phyloP scores from a whole-genome alignment of 2,888 invertebrate genomes.

The Drosophila affinis region DNA sequence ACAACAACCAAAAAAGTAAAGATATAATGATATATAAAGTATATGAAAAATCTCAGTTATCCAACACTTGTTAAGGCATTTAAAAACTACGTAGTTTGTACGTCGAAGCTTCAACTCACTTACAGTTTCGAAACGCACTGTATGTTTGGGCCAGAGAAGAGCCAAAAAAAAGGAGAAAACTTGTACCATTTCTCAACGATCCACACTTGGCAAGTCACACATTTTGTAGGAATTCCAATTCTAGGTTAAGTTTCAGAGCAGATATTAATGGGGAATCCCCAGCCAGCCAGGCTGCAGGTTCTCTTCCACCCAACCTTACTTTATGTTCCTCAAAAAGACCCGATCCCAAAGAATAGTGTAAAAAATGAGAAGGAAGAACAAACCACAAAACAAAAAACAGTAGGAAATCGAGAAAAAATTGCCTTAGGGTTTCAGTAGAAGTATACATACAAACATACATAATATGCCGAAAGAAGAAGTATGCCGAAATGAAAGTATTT shows the following conservation, averaged over 20 bases:
- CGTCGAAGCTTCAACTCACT: background rate
- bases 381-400: conserved; percentile 22
- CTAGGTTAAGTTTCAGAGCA: conserved; percentile 2
- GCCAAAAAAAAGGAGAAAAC: conserved; percentile 9
- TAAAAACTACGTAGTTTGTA: background rate
- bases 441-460: conserved; percentile 44
- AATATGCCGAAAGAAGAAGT: conserved; percentile 14
- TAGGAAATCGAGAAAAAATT: conserved; percentile 48
- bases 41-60: conserved; percentile 4
- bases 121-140: conserved; percentile 17
- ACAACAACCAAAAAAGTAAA: conserved; percentile 6
- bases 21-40: conserved; percentile 16
- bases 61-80: conserved; percentile 34
- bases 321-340: conserved; percentile 38
- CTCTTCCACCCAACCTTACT: conserved; percentile 20
- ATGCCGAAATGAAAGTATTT: conserved; percentile 24
- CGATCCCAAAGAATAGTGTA: conserved; percentile 34
- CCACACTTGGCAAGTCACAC: conserved; percentile 35
- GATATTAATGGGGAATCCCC: conserved; percentile 16
- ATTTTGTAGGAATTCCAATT: conserved; percentile 26
- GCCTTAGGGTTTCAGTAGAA: conserved; percentile 78
- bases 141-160: background rate
- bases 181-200: conserved; percentile 1
- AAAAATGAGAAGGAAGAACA: conserved; percentile 20
- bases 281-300: conserved; percentile 31